phyloP scores from a whole-genome alignment of 2,888 invertebrate genomes.

The Diplolepis rosae region DNA sequence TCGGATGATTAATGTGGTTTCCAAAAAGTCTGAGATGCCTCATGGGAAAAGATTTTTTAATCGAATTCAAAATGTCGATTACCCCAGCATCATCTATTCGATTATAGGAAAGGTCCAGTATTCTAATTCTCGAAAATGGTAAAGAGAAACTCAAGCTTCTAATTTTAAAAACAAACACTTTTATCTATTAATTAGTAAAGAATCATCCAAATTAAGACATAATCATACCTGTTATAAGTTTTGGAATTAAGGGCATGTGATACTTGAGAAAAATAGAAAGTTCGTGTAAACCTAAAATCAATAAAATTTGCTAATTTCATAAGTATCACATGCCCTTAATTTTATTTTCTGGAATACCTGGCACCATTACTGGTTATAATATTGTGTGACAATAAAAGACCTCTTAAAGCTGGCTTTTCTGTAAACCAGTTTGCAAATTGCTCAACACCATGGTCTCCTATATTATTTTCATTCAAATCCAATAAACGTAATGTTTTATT shows the following conservation, averaged over 20 bases:
- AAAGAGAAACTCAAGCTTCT: slow-evolving; percentile 76
- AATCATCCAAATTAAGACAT: too few species aligned
- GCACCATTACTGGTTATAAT: slow-evolving; percentile 77
- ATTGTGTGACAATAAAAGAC: slow-evolving; percentile 77
- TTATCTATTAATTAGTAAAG: too few species aligned
- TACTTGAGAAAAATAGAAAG: too few species aligned
- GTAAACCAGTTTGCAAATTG: slow-evolving; percentile 76
- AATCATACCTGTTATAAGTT: too few species aligned
- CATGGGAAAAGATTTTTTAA: slow-evolving; percentile 76
- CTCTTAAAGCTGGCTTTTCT: slow-evolving; percentile 74
- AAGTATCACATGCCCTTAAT: too few species aligned
- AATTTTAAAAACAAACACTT: neutral
- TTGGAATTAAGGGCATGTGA: too few species aligned
- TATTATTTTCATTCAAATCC: slow-evolving; percentile 78
- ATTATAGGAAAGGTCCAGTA: slow-evolving; percentile 78
- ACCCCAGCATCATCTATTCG: slow-evolving; percentile 76
- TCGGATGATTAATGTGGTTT: slow-evolving; percentile 67
- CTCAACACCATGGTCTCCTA: slow-evolving; percentile 78
- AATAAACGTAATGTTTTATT: slow-evolving; percentile 77
- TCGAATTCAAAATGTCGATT: slow-evolving; percentile 75
- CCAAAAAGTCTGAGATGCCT: slow-evolving; percentile 73
- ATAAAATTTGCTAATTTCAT: too few species aligned
- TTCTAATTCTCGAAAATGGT: slow-evolving; percentile 77
- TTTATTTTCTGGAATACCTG: slow-evolving; percentile 58
- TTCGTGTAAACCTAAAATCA: too few species aligned